A percentile compares a stretch with the other conserved stretches of the same genome.
These are phyloP conservation scores for Vulpes lagopus DNA, from an alignment of 2,113 vertebrate genomes.

Conservation along the genomic window DNA sequence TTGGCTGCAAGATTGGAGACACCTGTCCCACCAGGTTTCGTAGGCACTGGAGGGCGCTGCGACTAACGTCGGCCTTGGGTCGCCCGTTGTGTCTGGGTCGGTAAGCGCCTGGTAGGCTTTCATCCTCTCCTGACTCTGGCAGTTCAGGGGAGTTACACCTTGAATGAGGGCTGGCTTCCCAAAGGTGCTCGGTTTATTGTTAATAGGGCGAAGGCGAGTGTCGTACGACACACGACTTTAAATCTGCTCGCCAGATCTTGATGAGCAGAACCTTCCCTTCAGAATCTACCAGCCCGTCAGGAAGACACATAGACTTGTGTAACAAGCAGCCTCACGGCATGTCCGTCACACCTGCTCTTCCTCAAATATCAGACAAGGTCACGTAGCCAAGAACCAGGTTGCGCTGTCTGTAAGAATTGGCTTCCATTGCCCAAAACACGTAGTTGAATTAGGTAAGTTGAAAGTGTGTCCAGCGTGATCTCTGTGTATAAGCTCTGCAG, in stretches of 20 bases:
- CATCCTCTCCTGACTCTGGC: not conserved
- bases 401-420: not conserved
- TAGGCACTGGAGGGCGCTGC: not conserved
- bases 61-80: not conserved
- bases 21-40: not conserved
- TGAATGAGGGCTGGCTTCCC: not conserved
- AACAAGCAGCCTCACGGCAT: no score
- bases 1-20: not conserved
- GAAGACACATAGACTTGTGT: conserved; percentile 9
- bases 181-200: not conserved
- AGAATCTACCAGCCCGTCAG: not conserved
- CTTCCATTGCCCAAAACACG: not conserved
- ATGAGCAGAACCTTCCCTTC: not conserved
- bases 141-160: not conserved
- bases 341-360: not conserved
- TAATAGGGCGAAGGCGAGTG: not conserved
- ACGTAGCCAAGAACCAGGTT: not conserved
- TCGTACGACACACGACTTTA: not conserved
- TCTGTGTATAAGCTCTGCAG: not conserved
- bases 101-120: not conserved
- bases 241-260: conserved; percentile 8
- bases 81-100: not conserved
- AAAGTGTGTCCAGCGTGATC: not conserved
- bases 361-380: not conserved
- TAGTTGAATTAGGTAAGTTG: conserved; percentile 19